Evolutionary conservation across 1,140 invertebrate species (phyloP), one percentile per base, ranked within the genome.

Genomic region (Drosophila ananassae): DNA sequence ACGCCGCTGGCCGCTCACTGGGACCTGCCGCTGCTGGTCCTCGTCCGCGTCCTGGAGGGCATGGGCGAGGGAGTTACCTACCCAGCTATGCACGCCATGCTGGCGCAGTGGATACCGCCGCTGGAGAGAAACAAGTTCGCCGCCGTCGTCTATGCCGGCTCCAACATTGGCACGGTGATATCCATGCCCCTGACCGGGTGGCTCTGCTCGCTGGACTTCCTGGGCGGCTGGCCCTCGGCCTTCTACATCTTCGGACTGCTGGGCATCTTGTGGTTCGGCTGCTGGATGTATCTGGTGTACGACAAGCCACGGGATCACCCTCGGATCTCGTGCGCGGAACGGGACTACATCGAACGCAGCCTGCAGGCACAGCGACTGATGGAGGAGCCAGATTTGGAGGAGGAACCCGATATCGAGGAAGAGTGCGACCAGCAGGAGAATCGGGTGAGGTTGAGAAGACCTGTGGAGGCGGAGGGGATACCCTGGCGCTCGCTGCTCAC

Each of bases 31-130:
- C 93, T 95, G 54, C 95, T 98, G 78, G 95, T 98, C 66, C 93
- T 94, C 30, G 94, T 97, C 2, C 92, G 98, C 72, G 93, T 98
- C 12, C 90, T 98, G 10, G 96, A 97, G 92, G 98, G 98, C 25
- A 94, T 98, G 69, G 96, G 95, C 22, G 97, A 98, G 94, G 96
- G 96, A 37, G 96, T 97, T 25, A 97, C 96, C 44, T 97, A 96
- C 92, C 96, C 96, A 44, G 95, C 96, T 0, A 96, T 97, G 95
- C 95, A 96, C 90, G 95, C 95, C 24, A 96, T 97, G 94, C 90
- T 97, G 28, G 95, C 96, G 3, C 94, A 95, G 59, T 97, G 96
- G 96, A 95, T 96, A 46, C 96, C 96, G 5, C 95, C 96, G 9
- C 91, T 96, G 68, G 96, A 97, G 90, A 93, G 96, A 75, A 96